Evolutionary conservation across 2,113 vertebrate genomes (phyloP), one percentile per base, ranked within the genome.

Genomic region (Silurus meridionalis): DNA sequence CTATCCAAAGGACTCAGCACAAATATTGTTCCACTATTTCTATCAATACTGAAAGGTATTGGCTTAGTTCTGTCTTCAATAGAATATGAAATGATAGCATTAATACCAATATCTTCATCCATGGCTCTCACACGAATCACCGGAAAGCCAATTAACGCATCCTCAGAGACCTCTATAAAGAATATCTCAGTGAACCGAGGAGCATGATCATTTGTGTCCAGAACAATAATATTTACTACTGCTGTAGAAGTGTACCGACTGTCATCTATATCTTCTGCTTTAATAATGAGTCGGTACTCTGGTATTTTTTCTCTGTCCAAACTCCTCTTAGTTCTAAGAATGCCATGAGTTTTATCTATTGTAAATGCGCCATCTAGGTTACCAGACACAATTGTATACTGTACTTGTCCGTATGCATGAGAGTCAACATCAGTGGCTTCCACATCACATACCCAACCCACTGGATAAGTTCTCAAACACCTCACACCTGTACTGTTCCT

Each of bases 151-250:
- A 93, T 25, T 13, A 91, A 90, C 3, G 91, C 86, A 80, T 94
- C 92, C 87, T 95, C 95, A 1, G 91, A 72, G 52, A 95, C 88
- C 28, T 92, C 89, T 28, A 92, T 80, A 69, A 92, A 13, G 87
- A 93, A 94, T 78, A 95, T 92, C 77, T 94, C 88, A 37, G 91
- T 88, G 86, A 96, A 96, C 9, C 89, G 92, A 86, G 95, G 95
- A 0, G 91, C 87, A 0, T 95, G 93, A 91, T 96, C 95, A 83
- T 96, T 95, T 91, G 85, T 91, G 88, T 96, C 95, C 64, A 94
- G 92, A 81, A 96, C 91, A 61, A 66, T 21, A 8, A 95, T 50
- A 6, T 92, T 86, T 64, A 95, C 89, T 13, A 87, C 86, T n/a
- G 93, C 86, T 67, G 64, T 92, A 77, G 92, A 92, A 72, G 85